Conservation (phyloP, 2,797 vertebrate genomes). For the Tamandua tetradactyla region DNA sequence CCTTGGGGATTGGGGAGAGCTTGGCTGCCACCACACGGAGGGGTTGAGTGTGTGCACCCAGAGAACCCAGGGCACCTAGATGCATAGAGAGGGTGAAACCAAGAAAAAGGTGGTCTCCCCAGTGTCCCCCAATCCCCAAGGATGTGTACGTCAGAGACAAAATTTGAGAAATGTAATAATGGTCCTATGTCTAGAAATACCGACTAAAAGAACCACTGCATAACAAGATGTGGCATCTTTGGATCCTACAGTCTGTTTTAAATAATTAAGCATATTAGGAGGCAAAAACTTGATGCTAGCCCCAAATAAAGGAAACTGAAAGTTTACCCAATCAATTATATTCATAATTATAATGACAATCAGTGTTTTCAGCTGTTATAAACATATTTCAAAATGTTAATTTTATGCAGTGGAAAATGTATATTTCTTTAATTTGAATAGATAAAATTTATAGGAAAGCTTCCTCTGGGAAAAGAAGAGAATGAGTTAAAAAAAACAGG, state of each 20-base stretch:
- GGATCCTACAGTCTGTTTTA: not conserved
- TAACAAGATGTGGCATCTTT: not conserved
- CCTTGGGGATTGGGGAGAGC: no score
- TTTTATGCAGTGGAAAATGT: not conserved
- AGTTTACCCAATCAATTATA: not conserved
- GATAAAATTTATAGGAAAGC: not conserved
- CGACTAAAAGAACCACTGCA: not conserved
- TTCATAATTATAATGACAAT: not conserved
- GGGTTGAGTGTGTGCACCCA: no score
- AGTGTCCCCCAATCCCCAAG: no score
- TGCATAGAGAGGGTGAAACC: no score
- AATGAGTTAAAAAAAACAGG: not conserved
- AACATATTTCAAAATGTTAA: conserved; percentile 25
- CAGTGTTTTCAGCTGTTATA: not conserved
- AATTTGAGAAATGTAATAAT: not conserved
- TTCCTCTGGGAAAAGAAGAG: not conserved
- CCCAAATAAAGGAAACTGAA: not conserved
- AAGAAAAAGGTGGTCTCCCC: no score
- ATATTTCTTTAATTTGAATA: not conserved
- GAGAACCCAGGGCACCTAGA: no score
- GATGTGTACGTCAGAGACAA: not conserved
- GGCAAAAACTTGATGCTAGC: not conserved
- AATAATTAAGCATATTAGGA: not conserved
- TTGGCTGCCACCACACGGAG: no score
- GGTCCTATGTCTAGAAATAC: not conserved